Conservation (phyloP, 2,888 invertebrate species). For the Ecliptopera silaceata region DNA sequence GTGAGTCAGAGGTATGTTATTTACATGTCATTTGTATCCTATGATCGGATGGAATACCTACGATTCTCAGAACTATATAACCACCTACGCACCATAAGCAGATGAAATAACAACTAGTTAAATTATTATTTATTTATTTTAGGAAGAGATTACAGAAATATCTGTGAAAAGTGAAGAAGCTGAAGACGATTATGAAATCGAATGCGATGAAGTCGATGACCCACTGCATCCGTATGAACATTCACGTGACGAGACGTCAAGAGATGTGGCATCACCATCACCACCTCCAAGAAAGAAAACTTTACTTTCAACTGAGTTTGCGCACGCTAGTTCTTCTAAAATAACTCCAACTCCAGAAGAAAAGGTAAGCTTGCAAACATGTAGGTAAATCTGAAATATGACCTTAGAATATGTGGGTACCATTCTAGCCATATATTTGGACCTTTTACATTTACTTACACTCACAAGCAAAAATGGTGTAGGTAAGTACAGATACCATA, state of each 20-base stretch:
- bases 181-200: not conserved
- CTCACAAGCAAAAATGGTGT: too few species aligned
- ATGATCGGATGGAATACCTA: too few species aligned
- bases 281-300: slow-evolving; percentile 1
- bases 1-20: slow-evolving; percentile 19
- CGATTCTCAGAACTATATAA: too few species aligned
- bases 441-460: too few species aligned
- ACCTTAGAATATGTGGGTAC: too few species aligned
- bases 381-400: not conserved
- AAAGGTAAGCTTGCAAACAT: not conserved
- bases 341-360: not conserved
- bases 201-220: slow-evolving; percentile 6
- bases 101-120: too few species aligned
- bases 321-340: slow-evolving; percentile 1
- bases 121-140: slow-evolving; percentile 10
- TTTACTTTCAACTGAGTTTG: not conserved
- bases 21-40: not conserved
- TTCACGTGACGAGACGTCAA: not conserved
- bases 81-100: too few species aligned
- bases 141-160: slow-evolving; percentile 10
- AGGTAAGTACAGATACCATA: too few species aligned
- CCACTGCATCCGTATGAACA: slow-evolving; percentile 1
- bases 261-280: not conserved
- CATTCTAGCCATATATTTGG: too few species aligned
- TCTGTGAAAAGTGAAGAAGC: slow-evolving; percentile 1